phyloP scores from a whole-genome alignment of 92 coral and sea anemone species.

The Siderastrea radians region DNA sequence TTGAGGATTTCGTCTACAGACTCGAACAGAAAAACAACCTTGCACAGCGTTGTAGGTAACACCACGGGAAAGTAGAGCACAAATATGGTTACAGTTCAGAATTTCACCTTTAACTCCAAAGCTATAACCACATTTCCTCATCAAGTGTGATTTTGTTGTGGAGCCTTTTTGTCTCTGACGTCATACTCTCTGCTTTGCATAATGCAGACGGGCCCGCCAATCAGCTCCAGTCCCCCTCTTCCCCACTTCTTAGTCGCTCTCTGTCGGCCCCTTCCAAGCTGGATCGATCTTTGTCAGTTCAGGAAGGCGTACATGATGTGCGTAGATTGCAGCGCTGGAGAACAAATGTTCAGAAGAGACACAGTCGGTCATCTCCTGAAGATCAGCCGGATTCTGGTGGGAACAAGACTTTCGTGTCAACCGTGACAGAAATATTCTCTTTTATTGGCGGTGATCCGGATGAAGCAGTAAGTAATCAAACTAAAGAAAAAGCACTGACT shows the following conservation, averaged over 20 bases:
- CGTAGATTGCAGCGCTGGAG: constrained; percentile 95
- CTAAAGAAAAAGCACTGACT: no score
- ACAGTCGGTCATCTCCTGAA: constrained; percentile 18
- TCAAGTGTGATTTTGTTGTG: background rate
- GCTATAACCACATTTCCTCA: no score
- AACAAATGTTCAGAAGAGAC: constrained; percentile 84
- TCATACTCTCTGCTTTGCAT: background rate
- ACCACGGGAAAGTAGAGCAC: no score
- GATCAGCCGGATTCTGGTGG: constrained; percentile 34
- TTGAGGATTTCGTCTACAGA: no score
- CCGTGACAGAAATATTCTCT: constrained; percentile 87
- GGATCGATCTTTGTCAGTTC: constrained; percentile 82
- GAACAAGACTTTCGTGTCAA: constrained; percentile 58
- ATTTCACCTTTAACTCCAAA: no score
- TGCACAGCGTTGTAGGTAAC: no score
- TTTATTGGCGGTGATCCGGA: constrained; percentile 94
- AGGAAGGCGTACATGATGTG: constrained; percentile 92
- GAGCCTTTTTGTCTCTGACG: background rate
- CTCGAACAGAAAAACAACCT: no score
- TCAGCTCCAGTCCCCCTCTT: constrained; percentile 22
- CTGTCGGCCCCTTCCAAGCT: constrained; percentile 92
- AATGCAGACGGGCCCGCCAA: background rate
- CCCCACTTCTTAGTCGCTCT: constrained; percentile 80
- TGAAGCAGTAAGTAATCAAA: constrained; percentile 72
- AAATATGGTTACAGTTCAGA: no score